Evolutionary conservation across 2,888 invertebrate genomes (phyloP), one percentile per base, ranked within the genome.

Genomic region (Callinectes sapidus): DNA sequence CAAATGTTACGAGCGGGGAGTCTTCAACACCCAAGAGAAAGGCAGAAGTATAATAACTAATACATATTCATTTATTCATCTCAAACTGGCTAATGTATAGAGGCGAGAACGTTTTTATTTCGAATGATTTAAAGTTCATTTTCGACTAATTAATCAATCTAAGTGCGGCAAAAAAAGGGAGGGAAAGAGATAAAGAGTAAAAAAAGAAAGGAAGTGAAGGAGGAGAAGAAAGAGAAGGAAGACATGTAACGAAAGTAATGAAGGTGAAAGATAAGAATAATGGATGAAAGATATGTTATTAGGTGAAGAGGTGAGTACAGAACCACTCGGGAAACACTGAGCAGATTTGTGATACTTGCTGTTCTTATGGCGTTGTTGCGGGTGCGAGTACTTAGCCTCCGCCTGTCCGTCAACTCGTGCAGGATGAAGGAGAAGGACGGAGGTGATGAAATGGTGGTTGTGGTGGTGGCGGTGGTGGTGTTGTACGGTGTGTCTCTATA

Each of bases 31-130:
- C 28, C 61, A 61, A 10, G n/a, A 23, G n/a, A 71, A 10, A n/a
- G 2, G 8, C 71, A 28, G n/a, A 71, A 71, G 71, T 71, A 71
- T 71, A 71, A 71, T 71, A 71, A 71, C 71, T 71, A 71, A 71
- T 71, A 71, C 71, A 71, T 71, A 71, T 71, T 28, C 71, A 71
- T 71, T 71, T 71, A 71, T 71, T 18, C 71, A 71, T n/a, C 71
- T 71, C 28, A 28, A 71, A 71, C 71, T 71, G n/a, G n/a, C 71
- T 71, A 71, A 71, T 71, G 71, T 71, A 71, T 71, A 71, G 71
- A 48, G 28, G n/a, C 71, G 71, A n/a, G n/a, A 28, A 71, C 8
- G 71, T 71, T 71, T 71, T 71, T 71, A 71, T 71, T 71, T 71
- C 28, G 10, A 5, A 1, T 71, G 28, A 71, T 71, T 71, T 61